phyloP scores from a whole-genome alignment of 2,797 vertebrate genomes.

The Fratercula arctica region DNA sequence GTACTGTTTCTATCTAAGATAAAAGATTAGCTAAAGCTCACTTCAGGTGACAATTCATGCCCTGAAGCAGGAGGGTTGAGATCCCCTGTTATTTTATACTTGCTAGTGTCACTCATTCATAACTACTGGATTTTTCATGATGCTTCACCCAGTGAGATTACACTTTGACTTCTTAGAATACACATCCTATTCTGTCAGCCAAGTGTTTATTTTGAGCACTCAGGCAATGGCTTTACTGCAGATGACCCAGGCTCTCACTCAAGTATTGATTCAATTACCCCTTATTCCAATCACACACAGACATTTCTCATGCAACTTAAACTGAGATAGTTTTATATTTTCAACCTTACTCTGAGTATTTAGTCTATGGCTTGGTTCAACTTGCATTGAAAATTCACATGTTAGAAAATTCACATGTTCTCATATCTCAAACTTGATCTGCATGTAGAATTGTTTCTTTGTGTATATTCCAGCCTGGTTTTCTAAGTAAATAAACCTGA shows the following conservation, averaged over 20 bases:
- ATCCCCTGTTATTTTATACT: background rate
- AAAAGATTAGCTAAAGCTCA: background rate
- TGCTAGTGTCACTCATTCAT: background rate
- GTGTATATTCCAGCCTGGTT: background rate
- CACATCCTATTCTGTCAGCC: background rate
- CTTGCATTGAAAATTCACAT: background rate
- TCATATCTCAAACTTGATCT: background rate
- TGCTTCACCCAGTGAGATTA: background rate
- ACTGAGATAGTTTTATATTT: background rate
- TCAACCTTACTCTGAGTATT: background rate
- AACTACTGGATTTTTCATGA: conserved; percentile 21
- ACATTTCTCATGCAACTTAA: background rate
- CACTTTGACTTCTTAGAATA: background rate
- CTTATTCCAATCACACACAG: background rate
- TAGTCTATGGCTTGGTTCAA: background rate
- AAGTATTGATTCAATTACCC: background rate
- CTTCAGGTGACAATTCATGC: background rate
- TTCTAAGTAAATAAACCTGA: background rate
- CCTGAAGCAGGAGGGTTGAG: background rate
- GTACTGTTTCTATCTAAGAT: background rate
- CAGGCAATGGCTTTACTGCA: background rate
- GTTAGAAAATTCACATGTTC: background rate
- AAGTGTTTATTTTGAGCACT: background rate
- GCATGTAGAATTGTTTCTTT: background rate
- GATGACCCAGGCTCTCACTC: background rate